Base-by-base conservation (phyloP, 2,888 invertebrate genomes). In the Chironomus tentans region DNA sequence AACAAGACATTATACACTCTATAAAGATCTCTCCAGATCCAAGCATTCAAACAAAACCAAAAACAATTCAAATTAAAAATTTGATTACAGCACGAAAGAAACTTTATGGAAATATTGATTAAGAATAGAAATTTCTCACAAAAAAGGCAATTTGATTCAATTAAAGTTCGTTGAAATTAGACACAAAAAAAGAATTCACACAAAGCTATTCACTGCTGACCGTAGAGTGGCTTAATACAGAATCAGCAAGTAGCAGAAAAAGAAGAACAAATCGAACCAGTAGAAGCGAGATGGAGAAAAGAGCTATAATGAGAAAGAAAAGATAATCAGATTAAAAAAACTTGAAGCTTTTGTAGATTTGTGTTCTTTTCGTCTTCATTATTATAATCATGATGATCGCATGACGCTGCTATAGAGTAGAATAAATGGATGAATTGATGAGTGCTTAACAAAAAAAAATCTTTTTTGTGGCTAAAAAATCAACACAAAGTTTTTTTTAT, bases 311-410 rank as follows among this genome's bases (percentile, higher is more conserved):
- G 70, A 70, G 70, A 70, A 22, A 56, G 56, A 56, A 70, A 70
- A 70, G 70, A 70, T 70, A 70, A 70, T 70, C 70, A 47, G 70
- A 70, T 70, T 70, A 70, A 56, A 56, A 50, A 56, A 56, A 18
- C 56, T 56, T 18, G 18, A 18, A 28, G 24, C 24, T 70, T 70
- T 70, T 70, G 47, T 46, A 56, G n/a, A 38, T 38, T 38, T 56
- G n/a, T 56, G 18, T 56, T 56, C 18, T 56, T 18, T 56, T 56
- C n/a, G 15, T 56, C 18, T 56, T 56, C 15, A 56, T 56, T 7
- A 56, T 56, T 56, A 56, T 56, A 15, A 56, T 56, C 56, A 38
- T 38, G 38, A 38, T 56, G 15, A 56, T 56, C 56, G 56, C 15
- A 50, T 56, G 56, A 18, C 56, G 18, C n/a, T 7, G 2, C 38